These are phyloP conservation scores for Drosophila monieri DNA, from an alignment of 2,888 invertebrate species.

Conservation along the genomic window DNA sequence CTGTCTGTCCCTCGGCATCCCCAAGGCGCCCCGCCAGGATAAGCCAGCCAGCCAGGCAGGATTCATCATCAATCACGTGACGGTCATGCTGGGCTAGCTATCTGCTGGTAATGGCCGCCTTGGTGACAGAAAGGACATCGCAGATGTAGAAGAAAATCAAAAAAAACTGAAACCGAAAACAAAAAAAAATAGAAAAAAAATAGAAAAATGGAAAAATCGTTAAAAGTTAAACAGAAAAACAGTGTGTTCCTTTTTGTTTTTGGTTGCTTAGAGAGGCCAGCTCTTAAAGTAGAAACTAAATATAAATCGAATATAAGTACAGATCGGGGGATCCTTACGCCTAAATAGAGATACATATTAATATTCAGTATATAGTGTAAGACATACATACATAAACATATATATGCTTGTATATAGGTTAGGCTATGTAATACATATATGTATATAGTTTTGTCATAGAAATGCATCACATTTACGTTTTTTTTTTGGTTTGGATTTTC, in stretches of 20 bases:
- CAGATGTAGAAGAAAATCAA: background rate
- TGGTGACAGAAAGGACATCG: constrained; percentile 24
- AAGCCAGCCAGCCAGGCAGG: constrained; percentile 14
- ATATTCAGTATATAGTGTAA: constrained; percentile 32
- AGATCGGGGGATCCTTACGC: constrained; percentile 22
- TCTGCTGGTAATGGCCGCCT: constrained; percentile 9
- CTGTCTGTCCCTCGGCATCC: constrained; percentile 8
- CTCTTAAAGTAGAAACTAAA: constrained; percentile 19
- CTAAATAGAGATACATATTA: constrained; percentile 34
- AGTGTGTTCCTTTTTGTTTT: background rate
- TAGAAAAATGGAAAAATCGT: constrained; percentile 2
- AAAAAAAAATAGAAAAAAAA: constrained; percentile 10
- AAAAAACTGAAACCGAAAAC: background rate
- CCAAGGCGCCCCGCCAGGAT: constrained; percentile 4
- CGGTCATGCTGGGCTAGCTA: constrained; percentile 1
- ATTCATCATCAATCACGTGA: constrained; percentile 58
- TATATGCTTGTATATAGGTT: constrained; percentile 15
- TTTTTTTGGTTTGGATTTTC: constrained; percentile 10
- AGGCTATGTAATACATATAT: constrained; percentile 17
- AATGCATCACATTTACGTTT: constrained; percentile 70
- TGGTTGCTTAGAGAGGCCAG: constrained; percentile 32
- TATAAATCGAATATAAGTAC: background rate
- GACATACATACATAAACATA: constrained; percentile 8
- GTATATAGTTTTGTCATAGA: constrained; percentile 44
- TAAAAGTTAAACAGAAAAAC: background rate